phyloP scores from a whole-genome alignment of 1,140 invertebrate species.

The Tetramorium parvispinum region DNA sequence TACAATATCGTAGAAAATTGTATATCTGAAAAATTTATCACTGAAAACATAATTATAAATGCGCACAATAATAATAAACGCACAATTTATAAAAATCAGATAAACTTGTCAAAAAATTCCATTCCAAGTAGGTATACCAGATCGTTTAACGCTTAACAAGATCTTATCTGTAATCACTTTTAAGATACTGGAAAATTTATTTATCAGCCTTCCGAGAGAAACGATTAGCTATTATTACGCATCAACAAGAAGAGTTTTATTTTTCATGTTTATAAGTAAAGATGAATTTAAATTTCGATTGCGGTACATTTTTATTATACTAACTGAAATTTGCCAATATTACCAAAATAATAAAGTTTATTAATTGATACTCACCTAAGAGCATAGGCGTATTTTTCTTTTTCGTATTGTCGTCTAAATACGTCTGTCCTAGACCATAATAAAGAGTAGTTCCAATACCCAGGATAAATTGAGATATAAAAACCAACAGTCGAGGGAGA shows the following conservation, averaged over 20 bases:
- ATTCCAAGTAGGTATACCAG: neutral
- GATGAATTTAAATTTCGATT: neutral
- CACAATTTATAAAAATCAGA: constrained; percentile 1
- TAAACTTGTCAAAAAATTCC: neutral
- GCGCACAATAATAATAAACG: neutral
- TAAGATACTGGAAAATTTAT: neutral
- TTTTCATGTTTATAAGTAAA: neutral
- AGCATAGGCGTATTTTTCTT: constrained; percentile 89
- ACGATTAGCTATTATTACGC: neutral
- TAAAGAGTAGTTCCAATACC: constrained; percentile 90
- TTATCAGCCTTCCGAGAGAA: neutral
- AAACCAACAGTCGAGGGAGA: constrained; percentile 88
- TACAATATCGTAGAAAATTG: neutral
- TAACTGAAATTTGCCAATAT: neutral
- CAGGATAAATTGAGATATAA: constrained; percentile 89
- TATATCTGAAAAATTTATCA: neutral
- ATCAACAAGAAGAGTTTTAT: neutral
- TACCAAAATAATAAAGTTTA: neutral
- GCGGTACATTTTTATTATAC: neutral
- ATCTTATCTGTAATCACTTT: constrained; percentile 1
- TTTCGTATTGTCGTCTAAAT: constrained; percentile 90
- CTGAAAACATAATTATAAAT: constrained; percentile 5
- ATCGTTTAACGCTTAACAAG: too few relatives aligned
- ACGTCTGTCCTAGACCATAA: constrained; percentile 89
- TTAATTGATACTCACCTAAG: constrained; percentile 82